phyloP scores from a whole-genome alignment of 2,888 invertebrate species.

The Brassicogethes aeneus region DNA sequence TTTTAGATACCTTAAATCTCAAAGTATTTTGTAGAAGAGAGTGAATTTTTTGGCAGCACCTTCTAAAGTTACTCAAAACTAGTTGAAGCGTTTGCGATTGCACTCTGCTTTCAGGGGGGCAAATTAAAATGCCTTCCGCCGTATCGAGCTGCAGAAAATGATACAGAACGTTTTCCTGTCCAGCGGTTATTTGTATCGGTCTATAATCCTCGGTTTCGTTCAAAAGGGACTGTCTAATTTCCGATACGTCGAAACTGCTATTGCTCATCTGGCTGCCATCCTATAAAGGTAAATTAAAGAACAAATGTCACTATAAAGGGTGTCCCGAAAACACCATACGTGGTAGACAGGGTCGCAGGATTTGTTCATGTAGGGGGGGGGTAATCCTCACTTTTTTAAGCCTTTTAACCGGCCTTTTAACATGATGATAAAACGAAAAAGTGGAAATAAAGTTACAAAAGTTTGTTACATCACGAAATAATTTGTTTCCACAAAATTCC shows the following conservation, averaged over 20 bases:
- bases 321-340: too few species aligned
- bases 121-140: constrained; percentile 61
- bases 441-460: too few species aligned
- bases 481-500: too few species aligned
- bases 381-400: too few species aligned
- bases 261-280: constrained; percentile 56
- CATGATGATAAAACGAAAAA: too few species aligned
- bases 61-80: constrained; percentile 62
- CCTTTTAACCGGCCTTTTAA: too few species aligned
- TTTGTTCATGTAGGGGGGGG: too few species aligned
- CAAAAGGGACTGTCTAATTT: constrained; percentile 62
- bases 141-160: constrained; percentile 68
- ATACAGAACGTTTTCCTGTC: constrained; percentile 63
- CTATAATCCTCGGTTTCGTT: constrained; percentile 59
- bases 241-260: constrained; percentile 57
- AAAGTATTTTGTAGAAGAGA: constrained; percentile 62
- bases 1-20: constrained; percentile 41
- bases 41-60: constrained; percentile 64
- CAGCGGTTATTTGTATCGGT: constrained; percentile 54
- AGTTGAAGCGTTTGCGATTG: constrained; percentile 33
- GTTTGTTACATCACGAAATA: too few species aligned
- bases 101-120: constrained; percentile 42
- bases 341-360: too few species aligned
- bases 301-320: too few species aligned
- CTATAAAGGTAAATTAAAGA: constrained; percentile 38